These are phyloP conservation scores for Macrosoma leucophasiata DNA, from an alignment of 2,888 invertebrate species.

Conservation along the genomic window DNA sequence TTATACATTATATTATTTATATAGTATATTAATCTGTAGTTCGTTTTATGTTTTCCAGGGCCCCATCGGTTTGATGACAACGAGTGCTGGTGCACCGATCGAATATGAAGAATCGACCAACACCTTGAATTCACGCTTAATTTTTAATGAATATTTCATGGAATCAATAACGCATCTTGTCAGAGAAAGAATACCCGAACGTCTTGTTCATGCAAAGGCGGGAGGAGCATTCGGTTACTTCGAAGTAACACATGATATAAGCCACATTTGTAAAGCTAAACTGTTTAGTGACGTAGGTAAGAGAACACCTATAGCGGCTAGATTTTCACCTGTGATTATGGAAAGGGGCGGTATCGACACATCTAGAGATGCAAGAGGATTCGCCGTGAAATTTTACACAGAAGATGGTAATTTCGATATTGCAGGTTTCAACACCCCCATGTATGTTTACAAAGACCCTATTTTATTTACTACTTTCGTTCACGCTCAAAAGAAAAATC, in stretches of 20 bases:
- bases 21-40: not conserved
- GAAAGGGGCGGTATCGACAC: constrained; percentile 92
- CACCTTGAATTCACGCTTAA: constrained; percentile 15
- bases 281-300: constrained; percentile 84
- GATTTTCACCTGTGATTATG: constrained; percentile 87
- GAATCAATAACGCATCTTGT: constrained; percentile 85
- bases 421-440: constrained; percentile 91
- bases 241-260: constrained; percentile 88
- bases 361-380: constrained; percentile 90
- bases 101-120: constrained; percentile 1
- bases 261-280: constrained; percentile 83
- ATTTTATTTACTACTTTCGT: constrained; percentile 91
- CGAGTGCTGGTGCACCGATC: constrained; percentile 35
- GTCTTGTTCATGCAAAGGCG: constrained; percentile 93
- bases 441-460: constrained; percentile 92
- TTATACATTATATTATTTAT: not conserved
- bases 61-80: constrained; percentile 39
- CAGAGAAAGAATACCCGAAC: constrained; percentile 90
- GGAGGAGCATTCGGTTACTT: constrained; percentile 90
- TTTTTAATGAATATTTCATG: constrained; percentile 56
- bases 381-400: constrained; percentile 93
- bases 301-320: constrained; percentile 82
- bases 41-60: constrained; percentile 11
- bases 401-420: constrained; percentile 93
- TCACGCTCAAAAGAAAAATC: constrained; percentile 94